Evolutionary conservation across 2,113 vertebrate genomes (phyloP), one percentile per base, ranked within the genome.

Genomic region (Stigmatopora nigra): DNA sequence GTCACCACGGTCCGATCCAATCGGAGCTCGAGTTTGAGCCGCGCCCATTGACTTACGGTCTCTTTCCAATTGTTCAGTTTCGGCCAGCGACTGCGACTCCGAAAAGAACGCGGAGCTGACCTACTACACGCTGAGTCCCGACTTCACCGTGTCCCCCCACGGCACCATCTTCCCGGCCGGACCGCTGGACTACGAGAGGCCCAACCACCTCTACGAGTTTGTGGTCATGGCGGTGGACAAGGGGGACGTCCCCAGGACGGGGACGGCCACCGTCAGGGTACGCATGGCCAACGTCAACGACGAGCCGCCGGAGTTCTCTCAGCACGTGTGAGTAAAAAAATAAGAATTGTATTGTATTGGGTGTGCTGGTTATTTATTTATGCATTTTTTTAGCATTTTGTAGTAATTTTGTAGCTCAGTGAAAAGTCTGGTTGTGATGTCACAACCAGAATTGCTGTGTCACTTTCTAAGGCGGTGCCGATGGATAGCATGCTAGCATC

Each of bases 281-380:
- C 88, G 90, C 2, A 86, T 94, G 85, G 91, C 92, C 16, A 96
- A 96, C 20, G 90, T 94, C 80, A 96, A 95, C n/a, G 94, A 95
- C 45, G 92, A 95, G 77, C 82, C 90, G 1, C 94, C 94, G 0
- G 87, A 91, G 64, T 95, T 95, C 81, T 93, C 93, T 56, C 92
- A 93, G 74, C 76, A 84, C 13, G 72, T 90, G 93, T 95, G 81
- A 92, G 88, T 92, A 17, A 7, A 41, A 41, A 7, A 41, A 41
- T 41, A n/a, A n/a, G n/a, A n/a, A 31, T 31, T 31, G 25, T 31
- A 31, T 31, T 31, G 25, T 31, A 31, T 31, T 31, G 25, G 25
- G 2, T 31, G 25, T 31, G 2, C 3, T 31, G 25, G 1, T 31
- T 31, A 31, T 31, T 31, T 31, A 31, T 31, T 31, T 31, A 31